phyloP scores from a whole-genome alignment of 2,888 invertebrate species.

The Cylindroiulus punctatus region DNA sequence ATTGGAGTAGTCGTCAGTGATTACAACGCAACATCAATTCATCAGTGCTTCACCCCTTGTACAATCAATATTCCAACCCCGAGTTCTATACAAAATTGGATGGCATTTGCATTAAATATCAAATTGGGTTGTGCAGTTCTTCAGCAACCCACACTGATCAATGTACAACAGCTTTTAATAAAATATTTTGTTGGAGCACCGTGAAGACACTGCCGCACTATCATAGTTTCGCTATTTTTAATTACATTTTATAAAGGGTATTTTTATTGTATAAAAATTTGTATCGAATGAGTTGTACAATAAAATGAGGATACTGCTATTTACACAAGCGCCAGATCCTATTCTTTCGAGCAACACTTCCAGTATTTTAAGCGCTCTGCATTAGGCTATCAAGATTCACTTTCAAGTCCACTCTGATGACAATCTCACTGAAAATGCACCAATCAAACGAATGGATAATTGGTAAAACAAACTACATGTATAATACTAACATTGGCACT shows the following conservation, averaged over 20 bases:
- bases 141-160: too few species aligned
- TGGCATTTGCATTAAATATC: neutral
- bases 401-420: conserved; percentile 49
- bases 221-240: neutral
- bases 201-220: neutral
- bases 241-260: neutral
- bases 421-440: conserved; percentile 50
- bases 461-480: neutral
- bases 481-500: too few species aligned
- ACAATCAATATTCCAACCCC: too few species aligned
- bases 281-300: neutral
- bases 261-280: conserved; percentile 31
- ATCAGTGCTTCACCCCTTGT: too few species aligned
- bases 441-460: conserved; percentile 48
- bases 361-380: neutral
- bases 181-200: neutral
- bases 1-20: too few species aligned
- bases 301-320: neutral
- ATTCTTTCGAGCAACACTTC: conserved; percentile 23
- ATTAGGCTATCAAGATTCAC: conserved; percentile 44
- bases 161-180: neutral
- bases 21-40: too few species aligned
- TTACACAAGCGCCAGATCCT: neutral
- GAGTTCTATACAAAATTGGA: neutral
- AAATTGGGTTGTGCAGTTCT: neutral